phyloP scores from a whole-genome alignment of 2,888 invertebrate genomes.

The Lamellibrachia columna region DNA sequence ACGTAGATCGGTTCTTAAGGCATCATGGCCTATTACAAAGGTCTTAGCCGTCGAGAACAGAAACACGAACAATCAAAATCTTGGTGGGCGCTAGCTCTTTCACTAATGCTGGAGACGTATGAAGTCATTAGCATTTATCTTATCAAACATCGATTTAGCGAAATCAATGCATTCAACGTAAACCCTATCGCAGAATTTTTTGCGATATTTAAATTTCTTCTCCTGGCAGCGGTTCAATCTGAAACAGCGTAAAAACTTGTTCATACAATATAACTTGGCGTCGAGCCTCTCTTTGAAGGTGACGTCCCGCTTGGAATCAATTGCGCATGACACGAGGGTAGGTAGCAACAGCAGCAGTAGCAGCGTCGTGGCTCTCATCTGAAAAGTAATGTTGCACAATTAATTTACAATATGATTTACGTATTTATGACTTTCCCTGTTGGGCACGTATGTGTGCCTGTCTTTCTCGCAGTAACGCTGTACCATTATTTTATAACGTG shows the following conservation, averaged over 20 bases:
- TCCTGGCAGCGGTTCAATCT: neutral
- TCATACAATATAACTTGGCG: neutral
- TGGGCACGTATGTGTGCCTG: neutral
- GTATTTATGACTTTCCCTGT: neutral
- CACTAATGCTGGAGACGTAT: neutral
- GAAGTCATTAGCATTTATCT: neutral
- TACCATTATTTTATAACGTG: neutral
- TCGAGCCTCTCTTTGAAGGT: neutral
- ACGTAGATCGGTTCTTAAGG: too few relatives aligned
- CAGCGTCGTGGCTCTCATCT: neutral
- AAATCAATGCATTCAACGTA: neutral
- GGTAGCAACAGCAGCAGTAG: neutral
- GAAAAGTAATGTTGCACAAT: neutral
- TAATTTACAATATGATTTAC: too few relatives aligned
- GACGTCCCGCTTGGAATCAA: neutral
- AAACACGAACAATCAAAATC: too few relatives aligned
- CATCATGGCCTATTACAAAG: too few relatives aligned
- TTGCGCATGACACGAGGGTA: neutral
- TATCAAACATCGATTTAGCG: neutral
- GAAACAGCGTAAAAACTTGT: neutral
- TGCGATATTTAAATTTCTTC: neutral
- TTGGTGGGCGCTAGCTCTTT: too few relatives aligned
- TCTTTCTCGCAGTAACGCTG: neutral
- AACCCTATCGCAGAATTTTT: neutral
- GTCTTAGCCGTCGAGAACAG: too few relatives aligned